phyloP scores from a whole-genome alignment of 2,113 vertebrate genomes.

The Gulo gulo region DNA sequence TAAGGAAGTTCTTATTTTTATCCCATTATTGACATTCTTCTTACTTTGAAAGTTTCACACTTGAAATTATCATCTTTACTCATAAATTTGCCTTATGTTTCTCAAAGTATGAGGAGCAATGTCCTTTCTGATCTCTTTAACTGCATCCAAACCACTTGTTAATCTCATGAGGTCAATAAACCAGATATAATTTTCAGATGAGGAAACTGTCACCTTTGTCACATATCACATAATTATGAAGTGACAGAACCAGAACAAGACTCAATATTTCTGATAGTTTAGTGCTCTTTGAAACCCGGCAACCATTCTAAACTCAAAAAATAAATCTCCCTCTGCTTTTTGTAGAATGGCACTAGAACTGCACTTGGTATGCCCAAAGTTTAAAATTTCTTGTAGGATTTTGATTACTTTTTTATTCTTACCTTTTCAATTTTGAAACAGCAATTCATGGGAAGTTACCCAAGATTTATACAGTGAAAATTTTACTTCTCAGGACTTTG shows the following conservation, averaged over 20 bases:
- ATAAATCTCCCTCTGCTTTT: conserved; percentile 26
- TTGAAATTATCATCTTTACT: not conserved
- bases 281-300: conserved; percentile 9
- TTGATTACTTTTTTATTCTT: conserved; percentile 20
- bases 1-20: conserved; percentile 10
- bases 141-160: not conserved
- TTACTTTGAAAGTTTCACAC: not conserved
- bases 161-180: conserved; percentile 34
- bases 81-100: not conserved
- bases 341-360: not conserved
- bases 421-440: conserved; percentile 54
- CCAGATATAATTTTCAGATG: conserved; percentile 38
- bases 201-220: not conserved
- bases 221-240: not conserved
- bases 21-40: not conserved
- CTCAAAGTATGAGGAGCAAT: not conserved
- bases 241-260: not conserved
- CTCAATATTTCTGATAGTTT: not conserved
- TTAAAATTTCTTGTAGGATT: conserved; percentile 17
- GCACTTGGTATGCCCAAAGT: not conserved
- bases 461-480: conserved; percentile 27
- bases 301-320: not conserved
- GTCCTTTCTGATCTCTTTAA: conserved; percentile 12
- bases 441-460: conserved; percentile 34
- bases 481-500: not conserved